Evolutionary conservation across 2,888 invertebrate species (phyloP).

Genomic region (Epinotia brunnichana): DNA sequence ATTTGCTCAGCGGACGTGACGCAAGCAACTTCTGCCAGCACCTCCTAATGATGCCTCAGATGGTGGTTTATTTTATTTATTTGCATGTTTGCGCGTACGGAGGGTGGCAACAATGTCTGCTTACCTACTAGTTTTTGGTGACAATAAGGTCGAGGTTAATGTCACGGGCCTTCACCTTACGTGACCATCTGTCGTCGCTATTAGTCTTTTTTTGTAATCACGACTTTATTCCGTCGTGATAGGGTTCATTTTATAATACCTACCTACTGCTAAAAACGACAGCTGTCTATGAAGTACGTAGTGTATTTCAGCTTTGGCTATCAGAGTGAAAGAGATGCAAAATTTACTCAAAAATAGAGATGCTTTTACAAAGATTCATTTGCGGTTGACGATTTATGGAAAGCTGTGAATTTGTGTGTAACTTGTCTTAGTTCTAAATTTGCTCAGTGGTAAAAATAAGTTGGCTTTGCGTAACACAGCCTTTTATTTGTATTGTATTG

Average conservation of each 20-base stretch:
- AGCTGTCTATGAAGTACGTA: neutral
- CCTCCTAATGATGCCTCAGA: too few relatives aligned
- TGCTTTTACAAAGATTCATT: neutral
- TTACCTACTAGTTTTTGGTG: slow-evolving; percentile 20
- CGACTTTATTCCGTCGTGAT: neutral
- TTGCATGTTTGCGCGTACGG: too few relatives aligned
- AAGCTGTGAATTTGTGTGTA: neutral
- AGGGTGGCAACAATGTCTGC: too few relatives aligned
- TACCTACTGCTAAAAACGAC: neutral
- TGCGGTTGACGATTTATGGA: neutral
- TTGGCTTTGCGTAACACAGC: slow-evolving; percentile 22
- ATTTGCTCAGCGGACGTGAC: too few relatives aligned
- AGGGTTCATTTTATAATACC: neutral
- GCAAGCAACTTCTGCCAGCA: too few relatives aligned
- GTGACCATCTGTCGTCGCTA: slow-evolving; percentile 19
- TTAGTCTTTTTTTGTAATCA: neutral
- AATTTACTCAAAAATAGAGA: neutral
- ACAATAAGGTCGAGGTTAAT: slow-evolving; percentile 18
- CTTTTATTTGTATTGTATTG: too few relatives aligned
- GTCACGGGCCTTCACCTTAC: slow-evolving; percentile 2
- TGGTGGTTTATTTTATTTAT: too few relatives aligned
- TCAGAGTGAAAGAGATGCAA: neutral
- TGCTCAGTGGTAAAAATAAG: neutral
- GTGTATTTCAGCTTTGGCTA: neutral
- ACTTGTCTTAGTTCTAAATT: slow-evolving; percentile 4